These are phyloP conservation scores for Ditula angustiorana DNA, from an alignment of 2,888 invertebrate genomes.

Conservation along the genomic window DNA sequence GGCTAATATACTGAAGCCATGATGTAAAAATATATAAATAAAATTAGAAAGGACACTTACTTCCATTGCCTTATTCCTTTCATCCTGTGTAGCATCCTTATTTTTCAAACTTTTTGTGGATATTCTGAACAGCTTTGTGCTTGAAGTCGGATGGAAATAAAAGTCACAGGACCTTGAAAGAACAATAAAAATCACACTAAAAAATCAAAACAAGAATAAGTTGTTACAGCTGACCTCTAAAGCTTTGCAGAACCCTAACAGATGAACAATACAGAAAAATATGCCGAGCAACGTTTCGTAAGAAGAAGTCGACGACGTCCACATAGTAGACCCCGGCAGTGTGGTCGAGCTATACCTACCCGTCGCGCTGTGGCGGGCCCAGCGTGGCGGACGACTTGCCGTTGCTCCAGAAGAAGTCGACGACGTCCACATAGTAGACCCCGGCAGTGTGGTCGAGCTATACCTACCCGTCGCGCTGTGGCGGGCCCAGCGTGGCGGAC, in stretches of 20 bases:
- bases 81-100: slow-evolving; percentile 83
- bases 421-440: no score
- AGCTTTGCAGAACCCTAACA: no score
- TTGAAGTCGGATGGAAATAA: slow-evolving; percentile 91
- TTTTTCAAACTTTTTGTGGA: slow-evolving; percentile 89
- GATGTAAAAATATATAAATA: no score
- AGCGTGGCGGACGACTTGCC: slow-evolving; percentile 88
- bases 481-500: slow-evolving; percentile 78
- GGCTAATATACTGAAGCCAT: no score
- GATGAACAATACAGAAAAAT: no score
- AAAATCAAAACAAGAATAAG: no score
- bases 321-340: no score
- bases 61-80: slow-evolving; percentile 87
- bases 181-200: neutral
- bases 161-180: slow-evolving; percentile 85
- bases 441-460: no score
- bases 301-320: no score
- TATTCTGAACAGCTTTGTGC: slow-evolving; percentile 90
- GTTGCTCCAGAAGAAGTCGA: no score
- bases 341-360: neutral
- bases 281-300: no score
- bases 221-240: no score
- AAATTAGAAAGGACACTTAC: slow-evolving; percentile 56
- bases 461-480: neutral
- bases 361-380: neutral